Evolutionary conservation across 2,113 vertebrate genomes (phyloP).

Genomic region (Plectropomus leopardus): DNA sequence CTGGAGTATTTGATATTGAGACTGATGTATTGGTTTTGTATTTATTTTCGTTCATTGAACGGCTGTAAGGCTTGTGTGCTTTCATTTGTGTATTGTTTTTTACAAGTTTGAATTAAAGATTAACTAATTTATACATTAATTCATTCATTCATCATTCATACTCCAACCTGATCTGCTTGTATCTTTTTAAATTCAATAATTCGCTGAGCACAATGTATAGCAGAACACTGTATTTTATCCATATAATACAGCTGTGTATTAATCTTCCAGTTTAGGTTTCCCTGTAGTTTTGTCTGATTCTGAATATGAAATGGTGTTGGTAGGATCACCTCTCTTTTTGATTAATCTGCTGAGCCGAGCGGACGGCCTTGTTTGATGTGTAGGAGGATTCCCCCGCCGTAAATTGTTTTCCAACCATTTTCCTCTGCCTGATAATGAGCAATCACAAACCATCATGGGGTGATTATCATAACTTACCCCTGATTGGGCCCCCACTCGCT

Average conservation of each 20-base stretch:
- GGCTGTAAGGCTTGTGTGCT: no score
- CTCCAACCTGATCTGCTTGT: no score
- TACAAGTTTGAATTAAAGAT: no score
- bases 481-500: slow-evolving; percentile 99
- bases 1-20: no score
- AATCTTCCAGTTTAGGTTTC: not conserved
- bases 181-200: no score
- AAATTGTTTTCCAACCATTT: slow-evolving; percentile 4
- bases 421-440: slow-evolving; percentile 33
- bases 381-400: slow-evolving; percentile 17
- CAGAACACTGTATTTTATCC: not conserved
- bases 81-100: no score
- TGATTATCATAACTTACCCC: slow-evolving; percentile 89
- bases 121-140: no score
- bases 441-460: slow-evolving; percentile 19
- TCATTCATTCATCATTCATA: no score
- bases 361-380: slow-evolving; percentile 9
- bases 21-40: no score
- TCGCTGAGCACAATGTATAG: no score
- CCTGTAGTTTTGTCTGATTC: not conserved
- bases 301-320: not conserved
- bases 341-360: slow-evolving; percentile 3
- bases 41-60: no score
- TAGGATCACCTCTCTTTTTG: not conserved
- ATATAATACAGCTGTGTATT: not conserved